Conservation (phyloP, 2,888 invertebrate genomes). For the Adela reaumurella region DNA sequence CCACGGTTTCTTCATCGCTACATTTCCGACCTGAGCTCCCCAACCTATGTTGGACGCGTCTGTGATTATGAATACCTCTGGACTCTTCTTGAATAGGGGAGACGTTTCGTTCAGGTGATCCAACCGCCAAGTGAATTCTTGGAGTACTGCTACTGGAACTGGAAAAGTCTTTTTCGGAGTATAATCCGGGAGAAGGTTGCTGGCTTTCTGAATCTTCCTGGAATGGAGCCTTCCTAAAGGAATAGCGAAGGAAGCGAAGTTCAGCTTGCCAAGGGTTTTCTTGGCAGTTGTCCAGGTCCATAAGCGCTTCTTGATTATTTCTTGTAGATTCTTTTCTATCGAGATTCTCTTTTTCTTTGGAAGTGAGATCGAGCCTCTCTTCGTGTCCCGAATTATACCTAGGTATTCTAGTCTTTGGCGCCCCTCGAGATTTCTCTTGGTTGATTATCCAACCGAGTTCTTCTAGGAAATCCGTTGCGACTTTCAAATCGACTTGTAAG, state of each 20-base stretch:
- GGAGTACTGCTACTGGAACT: not conserved
- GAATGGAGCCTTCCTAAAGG: not conserved
- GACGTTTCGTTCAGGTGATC: not conserved
- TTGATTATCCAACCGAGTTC: not conserved
- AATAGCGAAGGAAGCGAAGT: not conserved
- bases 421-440: not conserved
- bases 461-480: not conserved
- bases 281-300: not conserved
- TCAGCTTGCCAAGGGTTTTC: not conserved
- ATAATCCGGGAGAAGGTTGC: not conserved
- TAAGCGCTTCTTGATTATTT: not conserved
- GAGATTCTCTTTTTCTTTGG: not conserved
- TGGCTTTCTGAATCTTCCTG: not conserved
- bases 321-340: not conserved
- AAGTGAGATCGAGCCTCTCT: not conserved
- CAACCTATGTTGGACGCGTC: not conserved
- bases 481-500: not conserved
- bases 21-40: not conserved
- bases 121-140: not conserved
- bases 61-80: not conserved
- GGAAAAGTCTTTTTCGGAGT: not conserved
- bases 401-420: not conserved
- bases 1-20: not conserved
- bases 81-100: not conserved
- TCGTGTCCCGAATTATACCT: not conserved